phyloP scores from a whole-genome alignment of 2,888 invertebrate genomes.

The Trichogramma evanescens region DNA sequence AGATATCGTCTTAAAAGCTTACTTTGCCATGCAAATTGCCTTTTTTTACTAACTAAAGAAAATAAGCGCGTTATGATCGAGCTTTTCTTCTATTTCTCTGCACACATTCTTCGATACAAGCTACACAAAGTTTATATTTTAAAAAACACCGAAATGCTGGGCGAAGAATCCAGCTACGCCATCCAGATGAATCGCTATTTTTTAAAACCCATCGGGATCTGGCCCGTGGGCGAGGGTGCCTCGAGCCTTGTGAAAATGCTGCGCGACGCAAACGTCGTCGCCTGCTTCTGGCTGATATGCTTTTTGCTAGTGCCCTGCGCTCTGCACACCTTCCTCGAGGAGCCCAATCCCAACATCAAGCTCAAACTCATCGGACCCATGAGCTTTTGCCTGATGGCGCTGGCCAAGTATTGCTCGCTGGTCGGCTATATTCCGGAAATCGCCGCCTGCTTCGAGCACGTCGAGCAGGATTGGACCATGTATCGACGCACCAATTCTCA shows the following conservation, averaged over 20 bases:
- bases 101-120: no score
- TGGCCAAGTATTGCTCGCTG: constrained; percentile 29
- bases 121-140: no score
- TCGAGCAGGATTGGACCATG: constrained; percentile 31
- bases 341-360: constrained; percentile 23
- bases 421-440: constrained; percentile 18
- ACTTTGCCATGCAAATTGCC: no score
- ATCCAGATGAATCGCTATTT: constrained; percentile 34
- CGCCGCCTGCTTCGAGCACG: constrained; percentile 24
- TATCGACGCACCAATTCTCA: constrained; percentile 15
- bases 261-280: background rate
- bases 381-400: constrained; percentile 31
- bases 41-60: no score
- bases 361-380: constrained; percentile 29
- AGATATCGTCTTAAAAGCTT: no score
- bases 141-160: constrained; percentile 2
- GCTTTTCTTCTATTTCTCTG: no score
- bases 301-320: constrained; percentile 25
- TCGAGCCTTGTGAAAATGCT: background rate
- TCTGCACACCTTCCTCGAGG: constrained; percentile 25
- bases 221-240: constrained; percentile 24
- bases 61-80: no score
- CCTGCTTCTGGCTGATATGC: constrained; percentile 22
- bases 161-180: constrained; percentile 25
- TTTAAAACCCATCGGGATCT: constrained; percentile 32